These are phyloP conservation scores for Hemitrygon akajei DNA, from an alignment of 2,797 vertebrate species.

Conservation along the genomic window DNA sequence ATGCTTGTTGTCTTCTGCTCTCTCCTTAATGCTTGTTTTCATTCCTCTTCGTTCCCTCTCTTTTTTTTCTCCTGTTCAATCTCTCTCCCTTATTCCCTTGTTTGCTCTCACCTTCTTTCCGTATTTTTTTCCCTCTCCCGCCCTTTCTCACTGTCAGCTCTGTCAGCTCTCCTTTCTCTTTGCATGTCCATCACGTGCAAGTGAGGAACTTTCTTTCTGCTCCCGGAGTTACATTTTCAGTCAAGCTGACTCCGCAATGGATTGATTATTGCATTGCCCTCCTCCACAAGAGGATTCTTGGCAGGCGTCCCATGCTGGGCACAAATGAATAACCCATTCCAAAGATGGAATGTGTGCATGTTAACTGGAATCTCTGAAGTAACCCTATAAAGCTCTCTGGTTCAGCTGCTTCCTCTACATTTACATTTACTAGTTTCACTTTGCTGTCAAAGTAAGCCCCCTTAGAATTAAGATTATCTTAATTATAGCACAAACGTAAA, in stretches of 20 bases:
- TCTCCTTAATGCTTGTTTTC: too few relatives aligned
- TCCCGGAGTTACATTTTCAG: background rate
- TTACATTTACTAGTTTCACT: background rate
- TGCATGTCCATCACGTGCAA: background rate
- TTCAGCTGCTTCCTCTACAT: background rate
- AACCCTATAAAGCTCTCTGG: background rate
- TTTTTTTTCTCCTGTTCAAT: too few relatives aligned
- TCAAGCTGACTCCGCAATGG: background rate
- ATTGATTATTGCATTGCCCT: background rate
- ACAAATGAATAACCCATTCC: background rate
- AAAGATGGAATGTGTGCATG: background rate
- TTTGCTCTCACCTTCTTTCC: too few relatives aligned
- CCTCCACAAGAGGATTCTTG: background rate
- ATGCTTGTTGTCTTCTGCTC: too few relatives aligned
- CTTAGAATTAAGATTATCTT: background rate
- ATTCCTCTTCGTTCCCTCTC: background rate
- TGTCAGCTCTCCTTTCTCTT: background rate
- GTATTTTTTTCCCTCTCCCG: background rate
- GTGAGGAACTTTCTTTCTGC: background rate
- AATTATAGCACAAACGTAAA: background rate
- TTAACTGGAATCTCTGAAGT: background rate
- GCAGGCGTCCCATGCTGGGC: background rate
- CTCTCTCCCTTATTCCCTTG: background rate
- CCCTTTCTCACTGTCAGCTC: too few relatives aligned
- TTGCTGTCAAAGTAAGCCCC: background rate